Conservation (phyloP, 2,113 vertebrate genomes). For the Oreocharis arfaki region DNA sequence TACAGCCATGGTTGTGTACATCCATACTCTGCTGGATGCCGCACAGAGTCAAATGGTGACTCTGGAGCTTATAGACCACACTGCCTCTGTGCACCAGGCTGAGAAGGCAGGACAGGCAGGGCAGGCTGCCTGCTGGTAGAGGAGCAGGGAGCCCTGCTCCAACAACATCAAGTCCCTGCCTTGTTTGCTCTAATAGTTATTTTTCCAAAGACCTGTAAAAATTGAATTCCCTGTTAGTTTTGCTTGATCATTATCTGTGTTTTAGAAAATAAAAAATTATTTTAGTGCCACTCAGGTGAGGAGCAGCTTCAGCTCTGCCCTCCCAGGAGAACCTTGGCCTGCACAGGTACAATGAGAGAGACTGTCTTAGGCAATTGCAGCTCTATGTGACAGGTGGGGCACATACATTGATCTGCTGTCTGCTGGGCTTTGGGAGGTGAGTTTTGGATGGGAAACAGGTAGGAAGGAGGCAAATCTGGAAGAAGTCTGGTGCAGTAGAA, state of each 20-base stretch:
- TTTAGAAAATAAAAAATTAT: background rate
- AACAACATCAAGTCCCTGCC: background rate
- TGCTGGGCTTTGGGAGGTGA: background rate
- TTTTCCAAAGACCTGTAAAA: background rate
- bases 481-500: background rate
- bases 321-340: background rate
- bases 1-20: background rate
- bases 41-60: rapidly evolving
- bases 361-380: background rate
- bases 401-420: background rate
- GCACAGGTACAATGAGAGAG: background rate
- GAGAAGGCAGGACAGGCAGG: background rate
- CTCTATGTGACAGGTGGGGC: background rate
- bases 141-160: background rate
- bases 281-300: background rate
- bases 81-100: background rate
- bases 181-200: background rate
- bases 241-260: background rate
- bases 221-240: background rate
- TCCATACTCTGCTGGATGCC: background rate
- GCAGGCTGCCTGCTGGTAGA: background rate
- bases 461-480: background rate
- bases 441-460: background rate
- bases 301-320: background rate
- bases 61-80: background rate